Base-by-base conservation (phyloP, 2,113 vertebrate species). In the Sebastes schlegelii region DNA sequence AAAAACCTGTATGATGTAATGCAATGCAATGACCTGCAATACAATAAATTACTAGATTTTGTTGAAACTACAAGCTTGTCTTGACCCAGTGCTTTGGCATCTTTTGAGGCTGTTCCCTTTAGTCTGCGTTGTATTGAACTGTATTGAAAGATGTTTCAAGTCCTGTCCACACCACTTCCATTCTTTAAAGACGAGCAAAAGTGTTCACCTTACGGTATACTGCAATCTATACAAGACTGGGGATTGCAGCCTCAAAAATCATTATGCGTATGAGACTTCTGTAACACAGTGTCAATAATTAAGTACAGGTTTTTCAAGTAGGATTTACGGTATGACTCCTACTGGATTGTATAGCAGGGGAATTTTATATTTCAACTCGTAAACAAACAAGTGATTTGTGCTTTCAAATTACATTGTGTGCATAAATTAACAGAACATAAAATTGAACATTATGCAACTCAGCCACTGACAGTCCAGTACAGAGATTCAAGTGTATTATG, bases 1-100 rank as follows among this genome's bases (percentile, higher is more conserved):
- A 81, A 58, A 40, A 26, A 66, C 46, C 23, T 51, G 7, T 7
- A 16, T 84, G 81, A 79, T 75, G 79, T 51, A 77, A 87, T 9
- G 13, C 21, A 46, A 23, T 14, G 73, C 21, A 84, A 84, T 23
- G 42, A 57, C 2, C 5, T 43, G 61, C 61, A 66, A 34, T 58
- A 17, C 54, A 80, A 6, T 10, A 6, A 72, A 58, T 67, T 3
- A 48, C 46, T 6, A 14, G 34, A 42, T 58, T 46, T 62, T 67
- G 17, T 51, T 63, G 5, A 54, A 48, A 57, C 3, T 57, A 19
- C 12, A 34, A 69, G 16, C n/a, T 60, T 23, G 19, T 46, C 40
- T 62, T 51, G 42, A 67, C 1, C 42, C 5, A n/a, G 5, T 60
- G 10, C 51, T 82, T 42, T 34, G 9, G 5, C 21, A 62, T 12